Base-by-base conservation (phyloP, 92 coral and sea anemone species). In the Isaurus tuberculatus region DNA sequence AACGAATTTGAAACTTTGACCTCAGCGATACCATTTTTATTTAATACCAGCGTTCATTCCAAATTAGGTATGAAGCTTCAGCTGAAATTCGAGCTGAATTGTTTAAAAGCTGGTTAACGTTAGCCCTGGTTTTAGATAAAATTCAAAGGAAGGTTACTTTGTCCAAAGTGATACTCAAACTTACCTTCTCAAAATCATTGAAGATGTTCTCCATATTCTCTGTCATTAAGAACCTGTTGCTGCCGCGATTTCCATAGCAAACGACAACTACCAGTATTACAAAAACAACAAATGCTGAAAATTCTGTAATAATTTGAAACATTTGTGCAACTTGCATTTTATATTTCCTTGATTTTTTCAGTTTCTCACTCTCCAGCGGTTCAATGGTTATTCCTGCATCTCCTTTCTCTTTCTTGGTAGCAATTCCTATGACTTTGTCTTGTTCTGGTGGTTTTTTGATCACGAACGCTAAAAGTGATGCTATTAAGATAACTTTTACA, bases 371-470 rank as follows among this genome's bases (percentile, higher is more conserved):
- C n/a, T 92, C 80, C 10, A 85, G 95, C 2, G 72, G 63, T 48
- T 90, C 84, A n/a, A 90, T 79, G 9, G 60, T 79, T 28, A 65
- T 75, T 26, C 63, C 79, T 2, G 17, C 79, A 37, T 85, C 1
- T 11, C 34, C 81, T 33, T 87, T 86, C 9, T 88, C 80, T 37
- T 88, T 90, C 22, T 81, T 81, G 3, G 79, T 48, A 5, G 80
- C 57, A 16, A 75, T 90, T 10, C 94, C 98, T 27, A 91, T 20
- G 11, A 91, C 93, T 23, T 73, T 86, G 43, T 93, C 94, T 36
- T 86, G 92, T 48, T 89, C 86, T 3, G 98, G 98, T 5, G 94
- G 94, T 48, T 93, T 93, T 68, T 89, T 93, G 26, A 93, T 86
- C 11, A 93, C 80, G 16, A 91, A 70, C 2, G 94, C 92, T 83